Percentiles rank a stretch among this genome's conserved stretches.
phyloP scores from a whole-genome alignment of 30 jellyfish, hydroid and myxozoan genomes.

The Nemopilema nomurai region DNA sequence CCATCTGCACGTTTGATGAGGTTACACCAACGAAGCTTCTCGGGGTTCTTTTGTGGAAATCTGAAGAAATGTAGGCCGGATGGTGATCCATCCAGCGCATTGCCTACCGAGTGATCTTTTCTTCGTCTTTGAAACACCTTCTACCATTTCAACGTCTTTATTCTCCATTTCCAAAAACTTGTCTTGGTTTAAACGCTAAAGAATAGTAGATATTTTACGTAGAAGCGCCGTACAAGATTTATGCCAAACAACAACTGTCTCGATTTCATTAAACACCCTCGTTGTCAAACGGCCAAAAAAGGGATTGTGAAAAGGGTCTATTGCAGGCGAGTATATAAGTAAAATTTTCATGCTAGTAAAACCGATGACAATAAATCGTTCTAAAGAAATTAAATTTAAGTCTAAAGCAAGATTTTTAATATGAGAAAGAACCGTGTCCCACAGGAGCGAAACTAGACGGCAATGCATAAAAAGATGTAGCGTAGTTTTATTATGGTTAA shows the following conservation, averaged over 20 bases:
- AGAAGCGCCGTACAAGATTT: neutral
- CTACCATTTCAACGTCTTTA: constrained; percentile 5
- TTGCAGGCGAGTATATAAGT: neutral
- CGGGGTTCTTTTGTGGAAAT: constrained; percentile 65
- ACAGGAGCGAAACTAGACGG: neutral
- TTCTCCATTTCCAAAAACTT: neutral
- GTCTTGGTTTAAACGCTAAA: neutral
- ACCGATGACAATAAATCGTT: neutral
- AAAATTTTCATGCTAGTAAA: constrained; percentile 7
- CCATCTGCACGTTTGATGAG: constrained; percentile 8
- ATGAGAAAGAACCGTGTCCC: neutral
- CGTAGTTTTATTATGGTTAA: neutral
- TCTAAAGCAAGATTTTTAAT: neutral
- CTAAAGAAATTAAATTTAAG: neutral
- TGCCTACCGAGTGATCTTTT: constrained; percentile 45
- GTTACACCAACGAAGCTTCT: constrained; percentile 28
- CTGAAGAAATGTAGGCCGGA: constrained; percentile 50
- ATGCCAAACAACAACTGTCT: neutral
- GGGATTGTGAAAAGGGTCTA: neutral
- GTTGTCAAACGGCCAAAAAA: neutral
- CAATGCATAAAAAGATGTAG: neutral
- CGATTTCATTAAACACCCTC: neutral
- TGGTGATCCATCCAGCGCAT: constrained; percentile 31
- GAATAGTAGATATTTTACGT: neutral
- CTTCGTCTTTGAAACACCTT: constrained; percentile 11